phyloP scores from a whole-genome alignment of 2,797 vertebrate genomes.

The Astyanax mexicanus region DNA sequence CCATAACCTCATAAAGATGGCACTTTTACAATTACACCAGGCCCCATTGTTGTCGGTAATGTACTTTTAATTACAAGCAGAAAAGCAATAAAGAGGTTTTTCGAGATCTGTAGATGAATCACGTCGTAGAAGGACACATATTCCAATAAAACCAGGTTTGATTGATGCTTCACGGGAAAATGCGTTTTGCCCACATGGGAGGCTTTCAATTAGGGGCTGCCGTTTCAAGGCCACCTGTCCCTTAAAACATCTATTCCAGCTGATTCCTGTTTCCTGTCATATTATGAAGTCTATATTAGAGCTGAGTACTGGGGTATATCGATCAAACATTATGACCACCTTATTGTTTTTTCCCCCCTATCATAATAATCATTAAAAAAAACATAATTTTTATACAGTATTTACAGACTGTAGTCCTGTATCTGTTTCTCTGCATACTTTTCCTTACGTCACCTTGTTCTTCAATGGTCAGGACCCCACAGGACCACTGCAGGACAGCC shows the following conservation, averaged over 20 bases:
- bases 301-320: too few species aligned
- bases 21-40: constrained; percentile 1
- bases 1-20: constrained; percentile 11
- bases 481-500: too few species aligned
- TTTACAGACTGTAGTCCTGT: too few species aligned
- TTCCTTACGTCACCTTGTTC: too few species aligned
- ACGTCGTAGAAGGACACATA: constrained; percentile 12
- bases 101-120: constrained; percentile 23
- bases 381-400: too few species aligned
- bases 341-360: too few species aligned
- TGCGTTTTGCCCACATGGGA: background rate
- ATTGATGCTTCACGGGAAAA: constrained; percentile 30
- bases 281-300: constrained; percentile 20
- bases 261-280: constrained; percentile 18
- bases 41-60: constrained; percentile 5
- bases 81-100: constrained; percentile 13
- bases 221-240: constrained; percentile 21
- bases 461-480: too few species aligned
- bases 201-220: constrained; percentile 25
- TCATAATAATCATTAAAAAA: too few species aligned
- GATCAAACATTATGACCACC: too few species aligned
- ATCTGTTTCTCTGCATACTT: too few species aligned
- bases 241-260: constrained; percentile 17
- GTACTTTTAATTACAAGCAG: constrained; percentile 13
- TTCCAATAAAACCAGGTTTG: constrained; percentile 30